Percentiles rank a stretch among this genome's conserved stretches.
phyloP scores from a whole-genome alignment of 1,140 invertebrate genomes.

The Leptinotarsa texana region DNA sequence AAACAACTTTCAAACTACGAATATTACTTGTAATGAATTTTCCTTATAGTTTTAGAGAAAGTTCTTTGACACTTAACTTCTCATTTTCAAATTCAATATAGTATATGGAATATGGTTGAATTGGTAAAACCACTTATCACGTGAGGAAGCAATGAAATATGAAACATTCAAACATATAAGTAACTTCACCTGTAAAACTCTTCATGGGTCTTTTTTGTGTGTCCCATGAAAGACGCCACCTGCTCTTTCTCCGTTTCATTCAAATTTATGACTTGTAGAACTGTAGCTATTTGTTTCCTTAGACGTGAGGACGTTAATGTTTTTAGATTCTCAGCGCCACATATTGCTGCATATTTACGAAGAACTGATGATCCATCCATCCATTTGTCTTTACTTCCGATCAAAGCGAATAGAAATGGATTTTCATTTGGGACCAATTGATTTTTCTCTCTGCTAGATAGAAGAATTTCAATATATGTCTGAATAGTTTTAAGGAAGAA shows the following conservation, averaged over 20 bases:
- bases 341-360: slow-evolving; percentile 31
- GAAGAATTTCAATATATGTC: slow-evolving; percentile 23
- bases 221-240: slow-evolving; percentile 38
- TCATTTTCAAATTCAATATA: slow-evolving; percentile 8
- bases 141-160: slow-evolving; percentile 6
- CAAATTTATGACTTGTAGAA: slow-evolving; percentile 38
- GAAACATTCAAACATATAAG: neutral
- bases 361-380: slow-evolving; percentile 28
- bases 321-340: slow-evolving; percentile 34
- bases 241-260: slow-evolving; percentile 39
- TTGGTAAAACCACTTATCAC: slow-evolving; percentile 6
- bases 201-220: slow-evolving; percentile 42
- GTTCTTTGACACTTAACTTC: neutral
- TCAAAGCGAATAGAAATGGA: slow-evolving; percentile 31
- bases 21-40: slow-evolving; percentile 1
- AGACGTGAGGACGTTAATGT: slow-evolving; percentile 33
- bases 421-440: slow-evolving; percentile 25
- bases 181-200: slow-evolving; percentile 39
- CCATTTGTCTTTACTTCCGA: slow-evolving; percentile 26
- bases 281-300: slow-evolving; percentile 38
- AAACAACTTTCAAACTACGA: slow-evolving; percentile 5
- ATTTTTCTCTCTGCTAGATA: slow-evolving; percentile 22
- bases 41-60: slow-evolving; percentile 4
- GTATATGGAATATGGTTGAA: neutral
- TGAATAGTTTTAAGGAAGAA: slow-evolving; percentile 34